These are phyloP conservation scores for Elgonia sp. DNA, from an alignment of 2,888 invertebrate genomes.

Conservation along the genomic window DNA sequence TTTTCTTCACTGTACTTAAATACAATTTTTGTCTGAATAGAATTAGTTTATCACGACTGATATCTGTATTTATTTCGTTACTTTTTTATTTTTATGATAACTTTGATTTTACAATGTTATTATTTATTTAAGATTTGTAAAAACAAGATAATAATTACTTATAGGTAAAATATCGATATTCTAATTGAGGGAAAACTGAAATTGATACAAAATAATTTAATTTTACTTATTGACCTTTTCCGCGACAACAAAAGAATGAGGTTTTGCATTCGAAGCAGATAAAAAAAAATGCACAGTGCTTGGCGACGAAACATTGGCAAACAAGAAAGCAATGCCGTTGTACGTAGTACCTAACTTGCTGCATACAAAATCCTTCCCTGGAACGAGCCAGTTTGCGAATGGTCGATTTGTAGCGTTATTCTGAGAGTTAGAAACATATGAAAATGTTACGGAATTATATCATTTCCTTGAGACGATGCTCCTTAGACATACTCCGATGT, in stretches of 20 bases:
- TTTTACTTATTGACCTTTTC: constrained; percentile 32
- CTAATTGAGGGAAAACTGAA: neutral
- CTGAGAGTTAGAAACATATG: constrained; percentile 58
- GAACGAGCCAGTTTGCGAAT: constrained; percentile 44
- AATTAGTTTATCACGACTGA: too few relatives aligned
- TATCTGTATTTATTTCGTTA: too few relatives aligned
- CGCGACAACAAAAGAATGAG: neutral
- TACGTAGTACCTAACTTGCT: constrained; percentile 59
- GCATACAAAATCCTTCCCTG: constrained; percentile 47
- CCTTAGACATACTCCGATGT: constrained; percentile 63
- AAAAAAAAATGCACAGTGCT: constrained; percentile 62
- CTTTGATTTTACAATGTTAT: too few relatives aligned
- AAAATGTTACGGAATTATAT: constrained; percentile 60
- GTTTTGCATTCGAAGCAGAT: constrained; percentile 48
- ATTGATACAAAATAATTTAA: constrained; percentile 44
- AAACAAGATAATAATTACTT: neutral
- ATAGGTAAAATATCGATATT: neutral
- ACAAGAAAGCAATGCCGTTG: constrained; percentile 29
- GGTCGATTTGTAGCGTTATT: constrained; percentile 52
- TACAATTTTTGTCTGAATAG: too few relatives aligned
- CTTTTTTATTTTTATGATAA: too few relatives aligned
- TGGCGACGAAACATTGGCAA: constrained; percentile 44
- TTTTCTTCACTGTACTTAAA: too few relatives aligned
- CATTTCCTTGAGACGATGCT: constrained; percentile 56
- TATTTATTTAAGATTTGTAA: too few relatives aligned